Conservation (phyloP, 2,113 vertebrate genomes). For the Gopherus flavomarginatus region DNA sequence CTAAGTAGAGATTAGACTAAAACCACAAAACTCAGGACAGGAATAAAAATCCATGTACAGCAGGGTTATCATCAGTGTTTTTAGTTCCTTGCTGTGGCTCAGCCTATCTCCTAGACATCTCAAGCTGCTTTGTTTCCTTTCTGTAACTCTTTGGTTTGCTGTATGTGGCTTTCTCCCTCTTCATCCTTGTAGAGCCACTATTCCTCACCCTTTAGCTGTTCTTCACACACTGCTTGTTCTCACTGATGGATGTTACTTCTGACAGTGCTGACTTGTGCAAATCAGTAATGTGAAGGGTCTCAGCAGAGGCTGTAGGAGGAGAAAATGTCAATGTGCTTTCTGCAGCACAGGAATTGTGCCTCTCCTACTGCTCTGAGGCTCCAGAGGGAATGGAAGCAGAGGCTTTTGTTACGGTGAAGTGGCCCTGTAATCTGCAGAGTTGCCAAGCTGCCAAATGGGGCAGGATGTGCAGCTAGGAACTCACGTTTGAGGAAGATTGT, state of each 20-base stretch:
- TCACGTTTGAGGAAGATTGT: constrained; percentile 45
- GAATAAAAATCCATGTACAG: background rate
- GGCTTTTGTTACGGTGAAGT: constrained; percentile 49
- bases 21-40: background rate
- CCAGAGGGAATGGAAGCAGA: background rate
- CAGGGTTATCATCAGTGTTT: background rate
- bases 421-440: constrained; percentile 45
- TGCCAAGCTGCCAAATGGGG: background rate
- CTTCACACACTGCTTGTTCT: background rate
- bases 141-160: background rate
- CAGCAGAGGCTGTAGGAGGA: background rate
- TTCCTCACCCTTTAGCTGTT: background rate
- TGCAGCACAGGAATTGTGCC: background rate
- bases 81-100: background rate
- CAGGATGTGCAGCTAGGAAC: constrained; percentile 23
- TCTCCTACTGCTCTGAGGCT: constrained; percentile 2
- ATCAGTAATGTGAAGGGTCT: background rate
- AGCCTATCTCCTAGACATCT: background rate
- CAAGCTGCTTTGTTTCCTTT: background rate
- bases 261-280: background rate
- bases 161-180: background rate
- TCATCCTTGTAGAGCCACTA: background rate
- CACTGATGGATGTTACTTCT: constrained; percentile 19
- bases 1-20: background rate
- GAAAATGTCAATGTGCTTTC: background rate